Evolutionary conservation across 92 coral and sea anemone species (phyloP).

Genomic region (Zoanthus sansibaricus): DNA sequence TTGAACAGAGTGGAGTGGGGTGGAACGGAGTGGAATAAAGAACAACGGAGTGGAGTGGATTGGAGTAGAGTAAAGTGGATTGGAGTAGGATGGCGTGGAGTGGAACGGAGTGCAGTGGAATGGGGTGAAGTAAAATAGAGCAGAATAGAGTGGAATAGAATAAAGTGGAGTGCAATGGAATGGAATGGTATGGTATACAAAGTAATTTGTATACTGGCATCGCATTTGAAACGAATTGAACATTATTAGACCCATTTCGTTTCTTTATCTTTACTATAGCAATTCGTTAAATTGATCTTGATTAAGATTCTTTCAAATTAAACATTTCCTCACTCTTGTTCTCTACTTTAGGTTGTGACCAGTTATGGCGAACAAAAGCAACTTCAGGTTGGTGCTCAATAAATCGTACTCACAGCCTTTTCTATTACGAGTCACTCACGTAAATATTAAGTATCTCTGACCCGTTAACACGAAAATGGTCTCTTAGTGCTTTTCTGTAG

Average conservation of each 20-base stretch:
- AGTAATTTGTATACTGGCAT: conserved; percentile 14
- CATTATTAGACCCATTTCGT: too few species aligned
- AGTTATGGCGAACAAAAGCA: conserved; percentile 67
- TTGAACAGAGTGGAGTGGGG: not conserved
- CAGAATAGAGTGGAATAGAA: too few species aligned
- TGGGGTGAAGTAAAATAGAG: not conserved
- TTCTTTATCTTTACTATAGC: too few species aligned
- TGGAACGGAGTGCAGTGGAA: not conserved
- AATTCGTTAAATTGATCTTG: not conserved
- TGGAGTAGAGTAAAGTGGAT: not conserved
- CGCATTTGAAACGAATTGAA: too few species aligned
- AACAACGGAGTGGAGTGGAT: not conserved
- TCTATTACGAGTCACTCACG: not conserved
- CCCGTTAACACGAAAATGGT: too few species aligned
- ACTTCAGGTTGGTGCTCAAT: conserved; percentile 67
- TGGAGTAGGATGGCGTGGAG: not conserved
- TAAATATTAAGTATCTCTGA: not conserved
- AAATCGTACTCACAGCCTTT: not conserved
- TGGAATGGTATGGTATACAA: too few species aligned
- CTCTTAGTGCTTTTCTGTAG: too few species aligned
- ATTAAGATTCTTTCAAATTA: not conserved
- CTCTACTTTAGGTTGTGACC: conserved; percentile 62
- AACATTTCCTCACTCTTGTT: too few species aligned
- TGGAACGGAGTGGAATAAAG: not conserved
- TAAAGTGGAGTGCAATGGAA: not conserved